A percentile compares a stretch with the other conserved stretches of the same genome.
Conservation (phyloP, 2,888 invertebrate genomes). For the Plagodis dolabraria region DNA sequence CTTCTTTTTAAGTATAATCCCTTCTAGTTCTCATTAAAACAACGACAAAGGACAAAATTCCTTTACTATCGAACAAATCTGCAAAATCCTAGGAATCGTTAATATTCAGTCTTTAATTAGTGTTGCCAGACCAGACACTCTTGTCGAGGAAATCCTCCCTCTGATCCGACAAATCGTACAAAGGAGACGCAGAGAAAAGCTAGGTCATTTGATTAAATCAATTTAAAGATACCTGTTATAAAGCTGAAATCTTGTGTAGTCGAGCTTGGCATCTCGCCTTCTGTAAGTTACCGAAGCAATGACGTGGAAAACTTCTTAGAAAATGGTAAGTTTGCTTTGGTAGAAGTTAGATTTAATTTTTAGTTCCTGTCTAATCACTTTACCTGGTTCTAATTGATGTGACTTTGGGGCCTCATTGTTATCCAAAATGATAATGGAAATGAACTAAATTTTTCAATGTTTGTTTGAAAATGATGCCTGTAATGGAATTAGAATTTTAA, state of each 20-base stretch:
- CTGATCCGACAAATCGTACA: constrained; percentile 27
- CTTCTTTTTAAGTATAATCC: neutral
- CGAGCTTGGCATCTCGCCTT: too few species aligned
- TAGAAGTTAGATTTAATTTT: too few species aligned
- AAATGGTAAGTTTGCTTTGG: too few species aligned
- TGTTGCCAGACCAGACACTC: constrained; percentile 19
- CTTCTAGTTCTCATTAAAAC: constrained; percentile 11
- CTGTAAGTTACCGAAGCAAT: too few species aligned
- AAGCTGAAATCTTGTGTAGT: neutral
- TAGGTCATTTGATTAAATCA: constrained; percentile 29
- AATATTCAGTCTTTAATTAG: constrained; percentile 30
- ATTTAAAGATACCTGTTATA: constrained; percentile 19
- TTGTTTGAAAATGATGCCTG: too few species aligned
- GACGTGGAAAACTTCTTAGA: too few species aligned
- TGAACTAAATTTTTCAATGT: too few species aligned
- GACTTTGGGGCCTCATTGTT: too few species aligned
- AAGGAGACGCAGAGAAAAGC: constrained; percentile 28
- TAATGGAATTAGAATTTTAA: too few species aligned
- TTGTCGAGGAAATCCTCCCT: constrained; percentile 5
- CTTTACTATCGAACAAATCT: constrained; percentile 12
- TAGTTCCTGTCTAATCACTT: too few species aligned
- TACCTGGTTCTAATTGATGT: too few species aligned
- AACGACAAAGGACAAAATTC: constrained; percentile 7
- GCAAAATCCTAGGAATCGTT: constrained; percentile 15
- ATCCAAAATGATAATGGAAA: too few species aligned